Percentiles rank a stretch among this genome's conserved stretches.
Conservation (phyloP, 2,113 vertebrate genomes). For the Cyanoramphus novaezelandiae region DNA sequence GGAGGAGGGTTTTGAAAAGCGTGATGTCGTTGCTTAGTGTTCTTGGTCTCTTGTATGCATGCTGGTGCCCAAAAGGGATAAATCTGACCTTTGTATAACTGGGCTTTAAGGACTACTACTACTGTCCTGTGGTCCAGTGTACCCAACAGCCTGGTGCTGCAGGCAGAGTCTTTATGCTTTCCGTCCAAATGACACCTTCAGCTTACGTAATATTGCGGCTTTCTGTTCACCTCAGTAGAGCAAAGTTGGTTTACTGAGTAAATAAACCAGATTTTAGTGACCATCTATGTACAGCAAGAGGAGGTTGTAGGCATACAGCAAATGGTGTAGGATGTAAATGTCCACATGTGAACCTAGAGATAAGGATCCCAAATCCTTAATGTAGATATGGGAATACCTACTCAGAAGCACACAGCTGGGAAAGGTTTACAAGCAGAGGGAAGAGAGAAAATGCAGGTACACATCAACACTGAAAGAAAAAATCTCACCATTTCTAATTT, state of each 20-base stretch:
- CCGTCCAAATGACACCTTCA: accelerated
- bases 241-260: not conserved
- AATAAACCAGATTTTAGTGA: not conserved
- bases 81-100: not conserved
- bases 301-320: not conserved
- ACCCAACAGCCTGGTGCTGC: not conserved
- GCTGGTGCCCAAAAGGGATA: not conserved
- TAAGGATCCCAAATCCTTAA: not conserved
- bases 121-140: not conserved
- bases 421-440: not conserved
- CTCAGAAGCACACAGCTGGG: not conserved
- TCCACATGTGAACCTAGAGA: accelerated
- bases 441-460: not conserved
- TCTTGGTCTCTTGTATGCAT: accelerated
- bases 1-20: not conserved
- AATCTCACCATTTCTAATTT: not conserved
- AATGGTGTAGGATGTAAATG: not conserved
- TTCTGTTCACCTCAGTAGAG: not conserved
- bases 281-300: not conserved
- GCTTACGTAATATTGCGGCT: not conserved
- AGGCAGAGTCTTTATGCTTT: not conserved
- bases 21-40: accelerated
- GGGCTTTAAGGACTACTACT: not conserved
- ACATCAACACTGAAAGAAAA: not conserved
- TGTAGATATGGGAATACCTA: not conserved